Evolutionary conservation across 1,140 invertebrate genomes (phyloP).

Genomic region (roundworm (Caenorhabditis elegans)): DNA sequence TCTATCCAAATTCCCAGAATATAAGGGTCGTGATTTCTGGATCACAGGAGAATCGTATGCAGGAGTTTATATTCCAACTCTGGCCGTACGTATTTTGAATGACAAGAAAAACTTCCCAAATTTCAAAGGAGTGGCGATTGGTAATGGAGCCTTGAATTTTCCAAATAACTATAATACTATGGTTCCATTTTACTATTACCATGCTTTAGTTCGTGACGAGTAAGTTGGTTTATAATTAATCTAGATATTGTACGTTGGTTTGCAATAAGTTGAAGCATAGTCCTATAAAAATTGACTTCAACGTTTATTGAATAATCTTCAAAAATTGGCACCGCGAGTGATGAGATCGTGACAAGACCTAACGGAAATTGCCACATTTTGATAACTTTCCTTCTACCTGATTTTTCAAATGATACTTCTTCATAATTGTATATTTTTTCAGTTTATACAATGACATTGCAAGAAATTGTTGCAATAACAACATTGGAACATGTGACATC

Average conservation of each 20-base stretch:
- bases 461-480: conserved; percentile 31
- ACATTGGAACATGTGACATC: conserved; percentile 38
- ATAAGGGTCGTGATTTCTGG: conserved; percentile 66
- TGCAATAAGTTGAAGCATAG: too few relatives aligned
- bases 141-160: conserved; percentile 41
- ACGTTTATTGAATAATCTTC: too few relatives aligned
- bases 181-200: conserved; percentile 40
- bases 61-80: conserved; percentile 68
- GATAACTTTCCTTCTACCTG: too few relatives aligned
- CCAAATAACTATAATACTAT: conserved; percentile 30
- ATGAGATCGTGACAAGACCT: too few relatives aligned
- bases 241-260: too few relatives aligned
- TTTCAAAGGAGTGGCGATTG: conserved; percentile 48
- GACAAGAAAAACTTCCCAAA: conserved; percentile 18
- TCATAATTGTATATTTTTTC: too few relatives aligned
- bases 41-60: conserved; percentile 68
- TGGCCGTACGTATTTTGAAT: conserved; percentile 67
- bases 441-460: conserved; percentile 23
- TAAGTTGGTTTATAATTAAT: too few relatives aligned
- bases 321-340: too few relatives aligned
- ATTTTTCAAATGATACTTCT: neutral
- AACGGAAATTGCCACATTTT: too few relatives aligned
- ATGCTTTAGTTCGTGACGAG: conserved; percentile 38
- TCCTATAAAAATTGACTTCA: too few relatives aligned
- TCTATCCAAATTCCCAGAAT: conserved; percentile 70